A percentile compares a stretch with the other conserved stretches of the same genome.
Conservation (phyloP, 2,797 vertebrate species). For the Odontamblyopus rebecca region DNA sequence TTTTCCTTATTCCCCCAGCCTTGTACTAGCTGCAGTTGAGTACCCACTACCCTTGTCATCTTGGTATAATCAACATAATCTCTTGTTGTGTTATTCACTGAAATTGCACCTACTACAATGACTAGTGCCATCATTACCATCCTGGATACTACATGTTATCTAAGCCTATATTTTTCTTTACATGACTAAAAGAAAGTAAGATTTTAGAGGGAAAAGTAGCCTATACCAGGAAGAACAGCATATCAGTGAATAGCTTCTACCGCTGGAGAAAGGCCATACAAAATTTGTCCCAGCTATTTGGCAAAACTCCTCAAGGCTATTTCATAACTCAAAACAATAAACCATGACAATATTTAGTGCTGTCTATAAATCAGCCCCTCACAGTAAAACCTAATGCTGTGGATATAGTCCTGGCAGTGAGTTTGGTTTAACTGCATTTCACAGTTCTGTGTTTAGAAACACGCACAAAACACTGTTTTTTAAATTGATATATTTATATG, state of each 20-base stretch:
- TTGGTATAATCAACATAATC: no score
- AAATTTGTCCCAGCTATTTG: conserved; percentile 42
- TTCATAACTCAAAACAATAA: conserved; percentile 2
- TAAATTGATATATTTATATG: not conserved
- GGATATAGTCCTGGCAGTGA: not conserved
- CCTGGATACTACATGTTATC: not conserved
- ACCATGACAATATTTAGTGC: conserved; percentile 5
- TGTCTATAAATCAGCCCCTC: conserved; percentile 2
- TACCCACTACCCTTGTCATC: not conserved
- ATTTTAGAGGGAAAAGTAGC: not conserved
- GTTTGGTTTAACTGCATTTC: conserved; percentile 17
- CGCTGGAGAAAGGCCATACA: conserved; percentile 55
- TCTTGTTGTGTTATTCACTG: no score
- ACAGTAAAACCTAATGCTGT: conserved; percentile 1
- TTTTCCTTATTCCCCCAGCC: not conserved
- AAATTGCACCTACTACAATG: not conserved
- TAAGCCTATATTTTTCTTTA: not conserved
- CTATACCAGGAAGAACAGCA: no score
- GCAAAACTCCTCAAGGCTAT: not conserved
- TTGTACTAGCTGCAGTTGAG: not conserved
- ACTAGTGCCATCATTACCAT: no score
- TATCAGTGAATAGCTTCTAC: not conserved
- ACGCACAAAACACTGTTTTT: not conserved
- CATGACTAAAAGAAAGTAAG: not conserved
- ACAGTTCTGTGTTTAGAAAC: conserved; percentile 13